A percentile compares a stretch with the other conserved stretches of the same genome.
phyloP scores from a whole-genome alignment of 2,113 vertebrate species.

The Blennius ocellaris region DNA sequence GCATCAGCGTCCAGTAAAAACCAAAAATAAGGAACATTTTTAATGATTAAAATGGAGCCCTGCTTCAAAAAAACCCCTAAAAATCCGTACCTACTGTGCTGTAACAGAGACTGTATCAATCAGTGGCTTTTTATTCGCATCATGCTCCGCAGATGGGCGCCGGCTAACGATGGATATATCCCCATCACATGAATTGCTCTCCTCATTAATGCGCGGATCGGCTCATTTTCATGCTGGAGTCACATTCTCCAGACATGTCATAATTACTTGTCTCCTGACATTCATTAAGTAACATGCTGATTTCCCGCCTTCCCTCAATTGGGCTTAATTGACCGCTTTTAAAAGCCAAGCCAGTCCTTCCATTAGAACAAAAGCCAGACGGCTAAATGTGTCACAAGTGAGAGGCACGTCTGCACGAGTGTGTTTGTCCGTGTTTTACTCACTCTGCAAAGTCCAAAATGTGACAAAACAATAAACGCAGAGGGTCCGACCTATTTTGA shows the following conservation, averaged over 20 bases:
- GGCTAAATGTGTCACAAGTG: conserved; percentile 53
- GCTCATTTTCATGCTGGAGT: conserved; percentile 65
- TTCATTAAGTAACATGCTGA: conserved; percentile 75
- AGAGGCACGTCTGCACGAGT: conserved; percentile 5
- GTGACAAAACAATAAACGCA: too few species aligned
- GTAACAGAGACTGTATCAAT: conserved; percentile 30
- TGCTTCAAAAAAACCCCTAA: neutral
- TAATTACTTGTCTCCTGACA: conserved; percentile 80
- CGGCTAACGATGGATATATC: conserved; percentile 39
- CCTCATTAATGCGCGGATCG: conserved; percentile 49
- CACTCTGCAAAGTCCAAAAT: too few species aligned
- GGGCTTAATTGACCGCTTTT: conserved; percentile 75
- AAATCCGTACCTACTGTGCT: neutral
- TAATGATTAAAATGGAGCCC: conserved; percentile 32
- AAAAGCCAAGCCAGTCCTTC: conserved; percentile 69
- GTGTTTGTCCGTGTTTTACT: too few species aligned
- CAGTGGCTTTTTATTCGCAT: conserved; percentile 39
- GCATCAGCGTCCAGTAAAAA: neutral
- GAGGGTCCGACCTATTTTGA: too few species aligned
- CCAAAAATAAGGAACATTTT: neutral
- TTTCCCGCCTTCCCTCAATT: conserved; percentile 63
- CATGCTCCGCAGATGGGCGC: conserved; percentile 43
- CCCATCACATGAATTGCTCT: conserved; percentile 38
- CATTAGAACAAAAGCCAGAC: conserved; percentile 73
- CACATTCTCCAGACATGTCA: conserved; percentile 64